A percentile compares a stretch with the other conserved stretches of the same genome.
These are phyloP conservation scores for Alviniconcha strummeri DNA, from an alignment of 2,888 invertebrate species.

Conservation along the genomic window DNA sequence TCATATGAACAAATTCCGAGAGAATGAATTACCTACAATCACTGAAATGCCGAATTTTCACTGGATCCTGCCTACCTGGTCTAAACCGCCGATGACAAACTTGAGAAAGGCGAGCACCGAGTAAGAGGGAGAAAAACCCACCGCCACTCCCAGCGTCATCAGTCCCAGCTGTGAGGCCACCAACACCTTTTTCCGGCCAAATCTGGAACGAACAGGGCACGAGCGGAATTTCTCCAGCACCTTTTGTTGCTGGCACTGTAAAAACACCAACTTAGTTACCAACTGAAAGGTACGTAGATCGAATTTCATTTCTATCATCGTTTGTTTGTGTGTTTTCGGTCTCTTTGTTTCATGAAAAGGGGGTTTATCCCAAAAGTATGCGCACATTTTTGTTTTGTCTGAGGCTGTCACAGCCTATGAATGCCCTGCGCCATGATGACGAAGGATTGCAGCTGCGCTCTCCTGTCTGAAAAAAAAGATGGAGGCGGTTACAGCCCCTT, in stretches of 20 bases:
- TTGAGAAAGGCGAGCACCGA: conserved; percentile 49
- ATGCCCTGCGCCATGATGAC: too few relatives aligned
- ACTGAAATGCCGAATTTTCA: too few relatives aligned
- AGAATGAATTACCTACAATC: too few relatives aligned
- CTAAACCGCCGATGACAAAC: conserved; percentile 51
- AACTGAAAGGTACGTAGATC: neutral
- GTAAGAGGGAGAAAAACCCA: conserved; percentile 46
- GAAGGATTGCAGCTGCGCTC: too few relatives aligned
- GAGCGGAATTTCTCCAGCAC: neutral
- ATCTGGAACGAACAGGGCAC: neutral
- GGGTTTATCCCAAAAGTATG: too few relatives aligned
- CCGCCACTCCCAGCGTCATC: conserved; percentile 39
- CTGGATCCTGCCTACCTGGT: conserved; percentile 44
- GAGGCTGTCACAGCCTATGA: too few relatives aligned
- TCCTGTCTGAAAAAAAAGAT: too few relatives aligned
- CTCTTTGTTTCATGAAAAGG: too few relatives aligned
- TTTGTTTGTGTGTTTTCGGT: too few relatives aligned
- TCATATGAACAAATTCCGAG: too few relatives aligned
- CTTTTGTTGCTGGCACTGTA: neutral
- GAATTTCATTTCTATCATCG: too few relatives aligned
- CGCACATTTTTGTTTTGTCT: too few relatives aligned
- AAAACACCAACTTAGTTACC: neutral
- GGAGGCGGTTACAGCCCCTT: neutral
- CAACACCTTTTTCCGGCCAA: conserved; percentile 26
- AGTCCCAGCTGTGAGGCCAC: conserved; percentile 35